Conservation (phyloP, 53 echinoderm and acorn worm species). For the Henricia sp. region DNA sequence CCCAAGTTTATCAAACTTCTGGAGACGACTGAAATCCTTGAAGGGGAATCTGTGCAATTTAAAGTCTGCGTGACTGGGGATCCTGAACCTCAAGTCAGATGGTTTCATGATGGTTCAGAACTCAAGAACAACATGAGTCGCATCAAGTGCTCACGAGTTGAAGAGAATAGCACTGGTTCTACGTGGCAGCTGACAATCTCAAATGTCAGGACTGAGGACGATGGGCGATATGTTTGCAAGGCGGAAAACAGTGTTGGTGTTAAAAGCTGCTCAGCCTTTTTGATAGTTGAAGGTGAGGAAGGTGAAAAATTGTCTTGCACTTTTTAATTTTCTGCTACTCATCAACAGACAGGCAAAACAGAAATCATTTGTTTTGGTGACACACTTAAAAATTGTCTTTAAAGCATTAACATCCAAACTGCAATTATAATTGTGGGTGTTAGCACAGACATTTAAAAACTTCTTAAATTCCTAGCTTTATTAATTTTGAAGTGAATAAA, state of each 20-base stretch:
- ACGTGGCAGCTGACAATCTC: slow-evolving; percentile 55
- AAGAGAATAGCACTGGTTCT: background rate
- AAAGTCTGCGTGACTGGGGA: slow-evolving; percentile 51
- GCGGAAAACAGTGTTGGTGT: slow-evolving; percentile 58
- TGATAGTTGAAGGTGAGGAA: slow-evolving; percentile 68
- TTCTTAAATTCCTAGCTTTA: too few relatives aligned
- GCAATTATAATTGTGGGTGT: too few relatives aligned
- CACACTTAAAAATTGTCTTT: background rate
- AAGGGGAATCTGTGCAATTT: slow-evolving; percentile 62
- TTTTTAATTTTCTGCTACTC: background rate
- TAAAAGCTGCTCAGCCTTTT: slow-evolving; percentile 48
- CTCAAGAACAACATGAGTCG: slow-evolving; percentile 20
- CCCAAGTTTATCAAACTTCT: slow-evolving; percentile 38
- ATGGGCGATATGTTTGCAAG: slow-evolving; percentile 67
- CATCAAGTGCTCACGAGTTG: slow-evolving; percentile 20
- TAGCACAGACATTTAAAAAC: too few relatives aligned
- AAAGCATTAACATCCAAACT: background rate
- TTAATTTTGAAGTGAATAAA: too few relatives aligned
- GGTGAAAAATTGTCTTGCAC: background rate
- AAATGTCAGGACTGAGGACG: slow-evolving; percentile 46
- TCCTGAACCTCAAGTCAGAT: slow-evolving; percentile 59
- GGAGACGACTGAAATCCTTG: slow-evolving; percentile 53
- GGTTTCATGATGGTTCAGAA: slow-evolving; percentile 64
- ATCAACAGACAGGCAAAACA: too few relatives aligned
- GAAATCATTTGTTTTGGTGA: too few relatives aligned